phyloP scores from a whole-genome alignment of 2,113 vertebrate species.

The Monarcha castaneiventris region DNA sequence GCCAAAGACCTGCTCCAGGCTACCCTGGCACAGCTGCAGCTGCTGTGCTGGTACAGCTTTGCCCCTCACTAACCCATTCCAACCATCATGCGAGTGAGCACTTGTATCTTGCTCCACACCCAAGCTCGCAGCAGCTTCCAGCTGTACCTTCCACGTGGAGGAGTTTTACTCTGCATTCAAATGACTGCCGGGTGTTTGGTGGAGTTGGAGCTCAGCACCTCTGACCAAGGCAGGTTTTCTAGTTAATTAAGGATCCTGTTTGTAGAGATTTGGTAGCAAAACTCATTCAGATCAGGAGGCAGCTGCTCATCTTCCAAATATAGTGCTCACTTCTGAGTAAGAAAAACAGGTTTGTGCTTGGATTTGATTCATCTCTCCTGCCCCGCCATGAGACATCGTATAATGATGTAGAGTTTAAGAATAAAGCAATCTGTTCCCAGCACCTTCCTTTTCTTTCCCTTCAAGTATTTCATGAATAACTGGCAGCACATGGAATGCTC shows the following conservation, averaged over 20 bases:
- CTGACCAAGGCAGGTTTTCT: background rate
- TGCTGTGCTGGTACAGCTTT: background rate
- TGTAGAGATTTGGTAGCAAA: background rate
- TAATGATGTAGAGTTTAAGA: background rate
- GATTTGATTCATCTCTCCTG: conserved; percentile 7
- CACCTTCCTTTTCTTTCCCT: background rate
- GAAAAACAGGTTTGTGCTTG: conserved; percentile 26
- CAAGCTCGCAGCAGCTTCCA: background rate
- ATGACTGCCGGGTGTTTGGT: background rate
- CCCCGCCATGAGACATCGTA: background rate
- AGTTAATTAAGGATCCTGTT: background rate
- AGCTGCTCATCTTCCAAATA: conserved; percentile 12
- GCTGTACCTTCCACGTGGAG: background rate
- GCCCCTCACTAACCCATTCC: background rate
- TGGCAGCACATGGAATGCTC: background rate
- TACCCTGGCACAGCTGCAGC: background rate
- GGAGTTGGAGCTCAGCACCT: background rate
- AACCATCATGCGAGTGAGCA: rapidly evolving
- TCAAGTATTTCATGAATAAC: background rate
- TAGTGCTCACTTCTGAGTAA: background rate
- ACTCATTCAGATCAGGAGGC: conserved; percentile 9
- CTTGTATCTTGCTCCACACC: background rate
- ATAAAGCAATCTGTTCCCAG: background rate
- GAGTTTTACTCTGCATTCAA: background rate
- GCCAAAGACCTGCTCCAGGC: background rate